Conservation (phyloP, 2,113 vertebrate genomes). For the Octodon degus region DNA sequence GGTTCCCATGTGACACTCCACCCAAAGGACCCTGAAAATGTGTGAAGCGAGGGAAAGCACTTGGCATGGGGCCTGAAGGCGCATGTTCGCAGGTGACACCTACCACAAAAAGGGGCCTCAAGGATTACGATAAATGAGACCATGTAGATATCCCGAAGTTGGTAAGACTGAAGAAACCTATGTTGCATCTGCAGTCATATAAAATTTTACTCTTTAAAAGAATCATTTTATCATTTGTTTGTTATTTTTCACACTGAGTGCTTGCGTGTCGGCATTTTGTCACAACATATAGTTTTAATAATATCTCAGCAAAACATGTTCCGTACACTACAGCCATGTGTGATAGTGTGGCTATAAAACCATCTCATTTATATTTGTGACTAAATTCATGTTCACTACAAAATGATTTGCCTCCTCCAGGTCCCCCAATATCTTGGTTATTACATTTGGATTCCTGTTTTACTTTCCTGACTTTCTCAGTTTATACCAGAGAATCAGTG, state of each 20-base stretch:
- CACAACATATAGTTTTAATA: neutral
- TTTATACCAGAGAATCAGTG: neutral
- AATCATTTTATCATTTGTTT: neutral
- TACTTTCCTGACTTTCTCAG: neutral
- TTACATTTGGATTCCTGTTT: neutral
- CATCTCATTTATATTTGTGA: neutral
- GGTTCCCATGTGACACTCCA: neutral
- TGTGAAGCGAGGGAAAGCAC: neutral
- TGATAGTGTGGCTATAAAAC: neutral
- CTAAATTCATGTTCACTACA: slow-evolving; percentile 5
- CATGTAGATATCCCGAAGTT: neutral
- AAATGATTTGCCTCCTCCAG: neutral
- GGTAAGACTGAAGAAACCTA: neutral
- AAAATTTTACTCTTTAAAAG: slow-evolving; percentile 6
- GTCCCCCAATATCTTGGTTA: neutral
- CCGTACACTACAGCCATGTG: neutral
- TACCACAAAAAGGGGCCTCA: neutral
- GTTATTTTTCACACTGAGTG: neutral
- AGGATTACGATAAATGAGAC: neutral
- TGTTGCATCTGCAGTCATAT: neutral
- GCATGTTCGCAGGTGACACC: neutral
- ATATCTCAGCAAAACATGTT: neutral
- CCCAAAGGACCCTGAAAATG: neutral
- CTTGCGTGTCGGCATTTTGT: neutral
- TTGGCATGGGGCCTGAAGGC: neutral